Base-by-base conservation (phyloP, 2,797 vertebrate genomes). In the Xiphophorus birchmanni region DNA sequence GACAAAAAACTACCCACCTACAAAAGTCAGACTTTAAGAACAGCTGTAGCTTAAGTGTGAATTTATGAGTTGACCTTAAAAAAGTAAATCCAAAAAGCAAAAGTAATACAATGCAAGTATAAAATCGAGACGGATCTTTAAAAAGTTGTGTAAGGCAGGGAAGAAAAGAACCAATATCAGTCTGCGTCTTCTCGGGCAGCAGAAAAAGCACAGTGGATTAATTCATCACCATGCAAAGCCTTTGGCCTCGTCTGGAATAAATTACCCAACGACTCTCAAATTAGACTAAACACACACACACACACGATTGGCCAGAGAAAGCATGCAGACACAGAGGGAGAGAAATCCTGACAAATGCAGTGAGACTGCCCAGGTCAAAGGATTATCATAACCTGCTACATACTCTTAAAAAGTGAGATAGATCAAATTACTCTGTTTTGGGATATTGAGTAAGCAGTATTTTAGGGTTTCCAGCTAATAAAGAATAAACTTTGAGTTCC, bases 161-260 rank as follows among this genome's bases (percentile, higher is more conserved):
- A 80, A 85, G 75, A 84, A 78, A 77, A 83, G 82, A 83, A 78
- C 73, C 84, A 92, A 91, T 91, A 91, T 91, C 89, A 91, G 88
- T 88, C 78, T 89, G 67, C 37, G 71, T 90, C 63, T 80, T 88
- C 88, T 88, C 89, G 78, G 87, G 77, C 85, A 78, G 88, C 80
- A 89, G 87, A 88, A 92, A 92, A 92, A 90, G 89, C 90, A 95
- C 95, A 95, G 95, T 94, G 91, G 92, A 95, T 93, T 95, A 94
- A 95, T 94, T 95, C 93, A 95, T 94, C 92, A 92, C 90, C 86
- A 90, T 82, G 86, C 86, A 81, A 94, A 93, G 92, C 86, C 87
- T 92, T 91, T 93, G 89, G 90, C 90, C 89, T 94, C 90, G 91
- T 89, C 90, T 92, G 92, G 93, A 95, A 95, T 95, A 94, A 94